phyloP scores from a whole-genome alignment of 2,888 invertebrate genomes.

The Drepanosiphum platanoidis region DNA sequence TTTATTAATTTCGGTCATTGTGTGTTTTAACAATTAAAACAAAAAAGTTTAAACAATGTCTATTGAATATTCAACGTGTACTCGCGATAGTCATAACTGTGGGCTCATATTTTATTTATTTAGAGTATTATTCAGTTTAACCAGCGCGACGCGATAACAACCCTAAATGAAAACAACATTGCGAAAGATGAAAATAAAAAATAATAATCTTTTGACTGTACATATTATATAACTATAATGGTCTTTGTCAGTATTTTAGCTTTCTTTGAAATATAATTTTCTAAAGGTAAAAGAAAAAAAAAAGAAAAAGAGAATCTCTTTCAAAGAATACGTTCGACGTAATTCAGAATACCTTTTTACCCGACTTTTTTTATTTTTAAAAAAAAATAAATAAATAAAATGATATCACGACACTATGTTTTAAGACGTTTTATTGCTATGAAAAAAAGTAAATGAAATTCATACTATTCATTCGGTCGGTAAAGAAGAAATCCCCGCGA shows the following conservation, averaged over 20 bases:
- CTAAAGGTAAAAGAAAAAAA: constrained; percentile 11
- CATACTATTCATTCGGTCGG: neutral
- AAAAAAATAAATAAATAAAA: too few relatives aligned
- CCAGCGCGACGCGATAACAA: constrained; percentile 6
- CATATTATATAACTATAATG: constrained; percentile 20
- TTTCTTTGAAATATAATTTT: constrained; percentile 49
- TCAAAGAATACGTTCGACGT: neutral
- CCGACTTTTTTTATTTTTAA: neutral
- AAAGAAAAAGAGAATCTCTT: constrained; percentile 4
- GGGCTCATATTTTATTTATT: constrained; percentile 50
- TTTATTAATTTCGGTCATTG: constrained; percentile 35
- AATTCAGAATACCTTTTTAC: constrained; percentile 23
- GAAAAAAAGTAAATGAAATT: constrained; percentile 7
- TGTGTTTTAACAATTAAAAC: constrained; percentile 27
- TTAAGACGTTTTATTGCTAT: neutral
- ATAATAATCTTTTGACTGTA: neutral
- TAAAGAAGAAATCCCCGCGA: neutral
- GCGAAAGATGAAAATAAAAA: constrained; percentile 26
- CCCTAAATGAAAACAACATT: constrained; percentile 39
- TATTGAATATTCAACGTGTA: constrained; percentile 34
- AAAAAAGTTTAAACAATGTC: constrained; percentile 20
- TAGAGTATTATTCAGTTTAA: constrained; percentile 32
- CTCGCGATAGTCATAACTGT: constrained; percentile 23
- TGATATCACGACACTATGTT: neutral
- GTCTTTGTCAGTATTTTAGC: constrained; percentile 18